Evolutionary conservation across 2,888 invertebrate species (phyloP), one percentile per base, ranked within the genome.

Genomic region (Onthophagus sagittarius): DNA sequence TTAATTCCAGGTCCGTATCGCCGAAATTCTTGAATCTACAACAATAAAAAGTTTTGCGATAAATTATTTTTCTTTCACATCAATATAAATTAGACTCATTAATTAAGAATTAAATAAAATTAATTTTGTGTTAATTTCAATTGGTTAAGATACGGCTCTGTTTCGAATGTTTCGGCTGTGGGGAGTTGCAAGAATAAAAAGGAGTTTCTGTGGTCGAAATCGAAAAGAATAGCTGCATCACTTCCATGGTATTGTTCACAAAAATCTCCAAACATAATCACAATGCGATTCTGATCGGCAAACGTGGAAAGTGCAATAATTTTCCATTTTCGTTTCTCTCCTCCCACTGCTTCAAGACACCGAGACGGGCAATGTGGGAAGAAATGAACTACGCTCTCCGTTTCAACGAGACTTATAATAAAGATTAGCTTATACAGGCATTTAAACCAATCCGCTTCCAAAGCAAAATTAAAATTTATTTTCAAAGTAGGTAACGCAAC

Each of bases 211-310:
- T n/a, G n/a, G n/a, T n/a, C 3, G 23, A 2, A 23, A 1, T 31
- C 67, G 67, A 15, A 67, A 67, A 67, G 67, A 15, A 67, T 67
- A 67, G 67, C 32, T 32, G 32, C 67, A 32, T 6, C 67, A 67
- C 67, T 53, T 32, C 67, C 23, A 23, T 23, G 67, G 9, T 23
- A 67, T 67, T 67, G 67, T 67, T 67, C 67, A 32, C 15, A 9
- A 67, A 67, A 67, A 67, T 67, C 67, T 67, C 67, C 67, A 67
- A 67, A 67, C 31, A 67, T 67, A 67, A 67, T 67, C 31, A 67
- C 13, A 67, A n/a, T n/a, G n/a, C n/a, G 15, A 67, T 15, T 4
- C n/a, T n/a, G 67, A 23, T 67, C 39, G 67, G 23, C n/a, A 32
- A 15, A 67, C 67, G 7, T 31, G 67, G 67, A 67, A 67, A 67